Evolutionary conservation across 2,113 vertebrate species (phyloP), one percentile per base, ranked within the genome.

Genomic region (Orientallactaga bullata): DNA sequence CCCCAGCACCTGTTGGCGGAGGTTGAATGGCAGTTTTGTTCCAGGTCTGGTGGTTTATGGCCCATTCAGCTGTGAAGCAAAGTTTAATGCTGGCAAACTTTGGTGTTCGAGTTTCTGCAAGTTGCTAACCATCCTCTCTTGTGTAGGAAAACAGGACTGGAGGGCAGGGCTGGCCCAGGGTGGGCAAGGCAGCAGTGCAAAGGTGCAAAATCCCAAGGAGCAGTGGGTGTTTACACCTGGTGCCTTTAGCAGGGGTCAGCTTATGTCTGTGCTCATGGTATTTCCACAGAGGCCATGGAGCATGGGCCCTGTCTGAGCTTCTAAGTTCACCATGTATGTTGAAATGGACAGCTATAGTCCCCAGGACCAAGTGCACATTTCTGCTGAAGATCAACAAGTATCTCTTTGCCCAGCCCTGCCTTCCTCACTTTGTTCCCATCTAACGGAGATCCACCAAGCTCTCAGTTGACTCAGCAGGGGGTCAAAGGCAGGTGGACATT

Each of bases 51-150:
- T 85, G 92, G 93, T 96, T 97, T 96, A 87, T 47, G n/a, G 95
- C 94, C 55, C 58, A 74, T 97, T 96, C 90, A 86, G 63, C 78
- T 97, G 82, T 85, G 92, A 95, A 79, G 35, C 60, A 88, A 42
- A 86, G 90, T 95, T 91, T 69, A 91, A 17, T 94, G 42, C 73
- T 90, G 76, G 92, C 68, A n/a, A 73, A 20, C 92, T 69, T 85
- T 26, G 96, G 24, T 90, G 88, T 96, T 93, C 96, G 95, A 81
- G 85, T 96, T 96, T 94, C 85, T 96, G 60, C 87, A 82, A 95
- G 85, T 80, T 91, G 79, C 63, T 37, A 93, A 78, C 82, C 61
- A 71, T 85, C 73, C 37, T 93, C 86, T 96, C 51, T 79, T 32
- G 3, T 13, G 76, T 20, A 9, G 42, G 71, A 78, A 20, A 90